Base-by-base conservation (phyloP, 2,888 invertebrate species). In the Drosophila pegasa region DNA sequence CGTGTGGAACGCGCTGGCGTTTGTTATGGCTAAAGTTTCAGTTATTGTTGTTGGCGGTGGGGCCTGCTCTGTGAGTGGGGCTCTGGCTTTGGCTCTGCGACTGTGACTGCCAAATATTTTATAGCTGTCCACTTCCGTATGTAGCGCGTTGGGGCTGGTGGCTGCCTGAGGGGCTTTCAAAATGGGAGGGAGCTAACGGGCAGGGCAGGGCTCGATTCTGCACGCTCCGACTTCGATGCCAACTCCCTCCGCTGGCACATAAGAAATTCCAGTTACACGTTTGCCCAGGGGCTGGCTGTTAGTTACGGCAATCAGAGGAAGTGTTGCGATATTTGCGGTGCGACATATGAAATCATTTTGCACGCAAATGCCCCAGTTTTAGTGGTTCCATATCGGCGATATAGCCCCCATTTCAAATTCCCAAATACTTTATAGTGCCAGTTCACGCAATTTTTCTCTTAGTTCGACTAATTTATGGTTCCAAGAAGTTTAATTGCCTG, bases 11-110 rank as follows among this genome's bases (percentile, higher is more conserved):
- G 33, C n/a, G 50, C 37, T 35, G 40, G 59, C 59, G 63, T 63
- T 86, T 75, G 65, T 86, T 85, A 75, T 85, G 71, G 79, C 67
- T 78, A 82, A 85, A 80, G 75, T 82, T 80, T 69, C 52, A 57
- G 70, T 67, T 56, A 35, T 56, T 56, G 35, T 56, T 47, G 12
- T 31, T 27, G 59, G 31, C 43, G 29, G 33, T 60, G 71, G 25
- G 12, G 62, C 47, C n/a, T n/a, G n/a, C n/a, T n/a, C n/a, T 65
- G 51, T 7, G 47, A 41, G 10, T 16, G 45, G n/a, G 38, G 29
- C 43, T 62, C 37, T 52, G 37, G 52, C 52, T 43, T 14, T 20
- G 58, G 16, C 50, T 25, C 22, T 57, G 67, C 16, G 22, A 54
- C 45, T 45, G 27, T 1, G 45, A 27, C 45, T 70, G 52, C 9